Percentiles rank a stretch among this genome's conserved stretches.
phyloP scores from a whole-genome alignment of 2,797 vertebrate genomes.

The Anniella stebbinsi region DNA sequence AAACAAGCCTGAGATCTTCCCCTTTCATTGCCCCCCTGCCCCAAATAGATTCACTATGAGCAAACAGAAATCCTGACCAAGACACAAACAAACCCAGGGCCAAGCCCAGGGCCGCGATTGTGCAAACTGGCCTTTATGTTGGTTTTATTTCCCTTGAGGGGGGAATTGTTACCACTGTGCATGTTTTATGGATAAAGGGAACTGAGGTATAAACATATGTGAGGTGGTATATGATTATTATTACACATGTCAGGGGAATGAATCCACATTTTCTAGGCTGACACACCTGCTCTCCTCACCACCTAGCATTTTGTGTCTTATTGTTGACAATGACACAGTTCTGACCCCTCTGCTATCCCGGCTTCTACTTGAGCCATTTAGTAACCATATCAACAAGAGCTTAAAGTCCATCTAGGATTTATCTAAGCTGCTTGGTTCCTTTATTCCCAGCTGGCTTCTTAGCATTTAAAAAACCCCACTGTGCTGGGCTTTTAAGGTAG shows the following conservation, averaged over 20 bases:
- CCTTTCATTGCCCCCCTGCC: neutral
- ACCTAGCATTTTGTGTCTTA: constrained; percentile 14
- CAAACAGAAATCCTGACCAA: neutral
- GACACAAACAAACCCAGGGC: neutral
- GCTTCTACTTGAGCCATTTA: constrained; percentile 28
- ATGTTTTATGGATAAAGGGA: neutral
- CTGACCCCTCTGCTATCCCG: constrained; percentile 16
- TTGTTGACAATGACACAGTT: constrained; percentile 12
- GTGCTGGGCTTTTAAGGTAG: constrained; percentile 64
- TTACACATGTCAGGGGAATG: constrained; percentile 1
- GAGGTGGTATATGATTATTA: constrained; percentile 4
- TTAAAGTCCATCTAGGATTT: constrained; percentile 56
- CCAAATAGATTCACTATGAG: neutral
- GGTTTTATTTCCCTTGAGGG: neutral
- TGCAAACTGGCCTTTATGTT: neutral
- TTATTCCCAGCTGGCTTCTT: constrained; percentile 63
- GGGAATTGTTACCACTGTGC: neutral
- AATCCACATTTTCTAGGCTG: neutral
- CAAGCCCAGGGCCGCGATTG: neutral
- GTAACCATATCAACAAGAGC: constrained; percentile 33
- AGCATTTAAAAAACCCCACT: constrained; percentile 32
- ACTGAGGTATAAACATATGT: neutral
- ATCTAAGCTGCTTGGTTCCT: constrained; percentile 65
- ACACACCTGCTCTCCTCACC: neutral
- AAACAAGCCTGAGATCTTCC: neutral